Percentiles rank a stretch among this genome's conserved stretches.
phyloP scores from a whole-genome alignment of 2,888 invertebrate genomes.

The Caenorhabditis plicata region DNA sequence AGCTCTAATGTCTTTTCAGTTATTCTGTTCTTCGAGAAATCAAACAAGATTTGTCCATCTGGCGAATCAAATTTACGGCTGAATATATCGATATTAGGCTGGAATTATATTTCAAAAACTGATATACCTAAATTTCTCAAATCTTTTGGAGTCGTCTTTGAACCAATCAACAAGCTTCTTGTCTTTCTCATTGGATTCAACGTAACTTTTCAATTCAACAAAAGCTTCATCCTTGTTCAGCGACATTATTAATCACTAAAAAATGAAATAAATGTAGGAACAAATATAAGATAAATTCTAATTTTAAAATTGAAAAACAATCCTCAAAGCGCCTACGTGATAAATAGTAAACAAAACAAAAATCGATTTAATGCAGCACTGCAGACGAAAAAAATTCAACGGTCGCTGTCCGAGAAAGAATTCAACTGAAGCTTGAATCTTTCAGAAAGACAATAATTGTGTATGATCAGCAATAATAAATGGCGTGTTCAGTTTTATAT shows the following conservation, averaged over 20 bases:
- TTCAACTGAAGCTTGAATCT: too few species aligned
- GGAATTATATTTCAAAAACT: conserved; percentile 27
- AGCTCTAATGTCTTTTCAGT: conserved; percentile 77
- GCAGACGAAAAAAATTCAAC: too few species aligned
- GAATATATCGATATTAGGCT: conserved; percentile 34
- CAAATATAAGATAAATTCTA: not conserved
- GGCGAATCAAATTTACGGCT: conserved; percentile 80
- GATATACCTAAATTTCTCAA: conserved; percentile 89
- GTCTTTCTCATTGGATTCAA: conserved; percentile 73
- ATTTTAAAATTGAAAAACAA: not conserved
- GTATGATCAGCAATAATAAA: too few species aligned
- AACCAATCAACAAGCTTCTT: conserved; percentile 84
- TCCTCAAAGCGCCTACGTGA: not conserved
- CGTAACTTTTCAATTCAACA: conserved; percentile 78
- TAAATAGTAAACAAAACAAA: not conserved
- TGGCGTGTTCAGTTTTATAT: too few species aligned
- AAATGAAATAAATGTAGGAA: not conserved
- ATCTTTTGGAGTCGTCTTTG: conserved; percentile 78
- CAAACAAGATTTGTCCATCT: conserved; percentile 87
- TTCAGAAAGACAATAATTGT: too few species aligned
- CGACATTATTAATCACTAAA: conserved; percentile 14
- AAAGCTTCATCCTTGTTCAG: conserved; percentile 69
- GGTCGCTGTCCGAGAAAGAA: too few species aligned
- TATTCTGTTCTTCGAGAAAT: conserved; percentile 94
- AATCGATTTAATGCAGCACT: too few species aligned